These are phyloP conservation scores for Spicauda simplicius DNA, from an alignment of 2,888 invertebrate species.

Conservation along the genomic window DNA sequence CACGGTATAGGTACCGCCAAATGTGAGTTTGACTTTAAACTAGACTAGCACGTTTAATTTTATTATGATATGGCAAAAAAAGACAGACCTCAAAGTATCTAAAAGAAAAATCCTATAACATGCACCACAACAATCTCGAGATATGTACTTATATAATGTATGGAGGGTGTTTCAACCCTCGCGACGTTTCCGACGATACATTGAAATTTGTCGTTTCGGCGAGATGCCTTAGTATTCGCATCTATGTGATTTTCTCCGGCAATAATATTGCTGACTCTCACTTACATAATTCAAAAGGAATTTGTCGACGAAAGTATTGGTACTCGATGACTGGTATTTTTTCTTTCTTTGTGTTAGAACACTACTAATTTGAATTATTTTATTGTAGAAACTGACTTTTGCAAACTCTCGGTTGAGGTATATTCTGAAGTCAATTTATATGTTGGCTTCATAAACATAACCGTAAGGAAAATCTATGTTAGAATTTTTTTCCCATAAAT, in stretches of 20 bases:
- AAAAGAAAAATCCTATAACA: too few species aligned
- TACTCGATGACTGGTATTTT: slow-evolving; percentile 2
- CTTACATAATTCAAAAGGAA: slow-evolving; percentile 12
- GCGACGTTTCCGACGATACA: slow-evolving; percentile 59
- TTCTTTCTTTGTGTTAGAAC: neutral
- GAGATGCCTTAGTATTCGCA: slow-evolving; percentile 48
- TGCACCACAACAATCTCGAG: slow-evolving; percentile 29
- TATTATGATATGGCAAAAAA: too few species aligned
- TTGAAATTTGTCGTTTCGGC: slow-evolving; percentile 75
- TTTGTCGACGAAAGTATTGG: slow-evolving; percentile 3
- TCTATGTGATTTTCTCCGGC: slow-evolving; percentile 21
- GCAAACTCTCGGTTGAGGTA: too few species aligned
- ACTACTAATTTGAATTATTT: neutral
- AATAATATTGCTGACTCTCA: slow-evolving; percentile 18
- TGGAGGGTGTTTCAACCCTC: slow-evolving; percentile 58
- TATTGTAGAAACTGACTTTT: too few species aligned
- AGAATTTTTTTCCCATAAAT: too few species aligned
- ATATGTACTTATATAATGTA: slow-evolving; percentile 58
- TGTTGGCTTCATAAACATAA: too few species aligned
- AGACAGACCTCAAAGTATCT: too few species aligned
- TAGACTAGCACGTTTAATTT: too few species aligned
- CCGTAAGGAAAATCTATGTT: too few species aligned
- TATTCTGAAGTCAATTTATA: too few species aligned
- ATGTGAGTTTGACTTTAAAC: too few species aligned
- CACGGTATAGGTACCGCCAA: too few species aligned